Percentiles rank a stretch among this genome's conserved stretches.
Conservation (phyloP, 2,797 vertebrate species). For the Scolopax rusticola region DNA sequence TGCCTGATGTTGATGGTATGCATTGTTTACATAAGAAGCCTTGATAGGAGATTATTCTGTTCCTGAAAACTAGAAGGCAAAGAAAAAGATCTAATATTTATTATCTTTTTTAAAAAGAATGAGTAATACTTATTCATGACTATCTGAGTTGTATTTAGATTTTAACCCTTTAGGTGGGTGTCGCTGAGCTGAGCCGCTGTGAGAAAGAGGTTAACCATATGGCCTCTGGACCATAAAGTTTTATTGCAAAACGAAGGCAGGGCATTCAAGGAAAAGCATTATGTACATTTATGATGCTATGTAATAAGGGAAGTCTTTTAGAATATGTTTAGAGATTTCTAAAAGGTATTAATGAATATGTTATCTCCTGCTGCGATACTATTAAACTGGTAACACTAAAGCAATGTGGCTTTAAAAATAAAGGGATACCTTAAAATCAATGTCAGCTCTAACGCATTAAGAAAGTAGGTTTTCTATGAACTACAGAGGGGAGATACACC, state of each 20-base stretch:
- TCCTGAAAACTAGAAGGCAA: not conserved
- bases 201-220: not conserved
- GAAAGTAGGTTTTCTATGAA: not conserved
- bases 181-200: not conserved
- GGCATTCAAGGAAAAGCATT: not conserved
- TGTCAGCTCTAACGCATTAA: not conserved
- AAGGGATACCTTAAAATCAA: not conserved
- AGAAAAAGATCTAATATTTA: not conserved
- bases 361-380: not conserved
- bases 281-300: not conserved
- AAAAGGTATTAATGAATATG: not conserved
- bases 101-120: not conserved
- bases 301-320: not conserved
- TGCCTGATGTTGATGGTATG: not conserved
- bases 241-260: not conserved
- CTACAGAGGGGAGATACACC: not conserved
- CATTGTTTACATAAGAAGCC: not conserved
- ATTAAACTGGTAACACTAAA: not conserved
- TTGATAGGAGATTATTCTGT: not conserved
- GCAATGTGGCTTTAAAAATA: not conserved
- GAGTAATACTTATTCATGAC: not conserved
- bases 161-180: not conserved
- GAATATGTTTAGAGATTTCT: not conserved
- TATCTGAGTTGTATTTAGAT: not conserved
- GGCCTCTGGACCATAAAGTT: not conserved